A percentile compares a stretch with the other conserved stretches of the same genome.
Conservation (phyloP, 2,113 vertebrate genomes). For the Hyperopisus bebe region DNA sequence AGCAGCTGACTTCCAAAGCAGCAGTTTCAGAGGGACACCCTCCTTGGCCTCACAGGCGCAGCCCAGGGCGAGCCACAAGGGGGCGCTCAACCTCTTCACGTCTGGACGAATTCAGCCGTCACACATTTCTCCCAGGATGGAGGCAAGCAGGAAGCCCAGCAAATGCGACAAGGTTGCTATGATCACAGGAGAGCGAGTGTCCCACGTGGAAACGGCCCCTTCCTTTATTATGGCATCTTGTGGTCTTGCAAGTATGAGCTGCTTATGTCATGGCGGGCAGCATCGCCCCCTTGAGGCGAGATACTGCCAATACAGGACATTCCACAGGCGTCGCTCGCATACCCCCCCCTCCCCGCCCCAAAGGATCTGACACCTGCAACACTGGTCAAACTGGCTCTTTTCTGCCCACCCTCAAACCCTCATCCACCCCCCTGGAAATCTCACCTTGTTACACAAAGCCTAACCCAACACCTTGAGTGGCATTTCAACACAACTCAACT, state of each 20-base stretch:
- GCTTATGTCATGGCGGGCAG: not conserved
- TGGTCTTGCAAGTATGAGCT: not conserved
- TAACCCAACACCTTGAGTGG: constrained; percentile 1
- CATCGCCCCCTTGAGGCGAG: not conserved
- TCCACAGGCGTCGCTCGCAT: not conserved
- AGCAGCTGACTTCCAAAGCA: not conserved
- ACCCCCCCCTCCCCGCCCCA: not conserved
- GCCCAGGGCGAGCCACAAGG: not conserved
- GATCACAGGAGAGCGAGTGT: not conserved
- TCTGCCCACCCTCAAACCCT: not conserved
- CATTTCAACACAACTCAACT: not conserved
- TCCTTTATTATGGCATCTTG: not conserved
- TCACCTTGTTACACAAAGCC: constrained; percentile 12
- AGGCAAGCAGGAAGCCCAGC: not conserved
- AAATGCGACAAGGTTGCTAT: not conserved
- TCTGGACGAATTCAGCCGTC: not conserved
- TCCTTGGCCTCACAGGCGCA: not conserved
- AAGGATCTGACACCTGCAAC: not conserved
- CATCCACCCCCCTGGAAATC: not conserved
- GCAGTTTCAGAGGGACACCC: not conserved
- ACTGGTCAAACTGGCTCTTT: not conserved
- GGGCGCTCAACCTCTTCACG: not conserved
- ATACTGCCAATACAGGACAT: not conserved
- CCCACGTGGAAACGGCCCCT: not conserved
- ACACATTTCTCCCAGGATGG: not conserved